Evolutionary conservation across 2,888 invertebrate species (phyloP), one percentile per base, ranked within the genome.

Genomic region (Lapara coniferarum): DNA sequence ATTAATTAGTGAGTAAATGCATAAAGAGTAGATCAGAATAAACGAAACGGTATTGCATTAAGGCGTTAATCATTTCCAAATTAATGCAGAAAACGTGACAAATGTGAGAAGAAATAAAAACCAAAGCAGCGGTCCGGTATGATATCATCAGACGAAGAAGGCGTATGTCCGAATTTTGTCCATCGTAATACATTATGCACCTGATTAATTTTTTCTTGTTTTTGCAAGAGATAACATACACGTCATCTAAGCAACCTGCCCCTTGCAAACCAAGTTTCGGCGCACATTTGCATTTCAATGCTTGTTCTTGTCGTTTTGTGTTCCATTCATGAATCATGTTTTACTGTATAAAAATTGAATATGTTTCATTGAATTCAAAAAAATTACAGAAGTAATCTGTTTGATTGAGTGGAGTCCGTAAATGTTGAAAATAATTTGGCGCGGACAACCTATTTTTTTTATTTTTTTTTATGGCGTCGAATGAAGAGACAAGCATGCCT

Each of bases 101-200:
- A 46, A 14, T 53, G 53, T 46, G 53, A 59, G 46, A 63, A 69
- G 63, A 69, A 63, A 63, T 69, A 69, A 63, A 52, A 52, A 12
- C 16, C 10, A 19, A 59, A 59, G 59, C 16, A 14, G 44, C 59
- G 8, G 44, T 37, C 59, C 63, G 52, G 63, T 37, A 69, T 63
- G 63, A 69, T 69, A 19, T 63, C 68, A 63, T 63, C 44, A 52
- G 53, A 63, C 52, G 44, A 19, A 59, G 59, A 44, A 52, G 52
- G 52, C 52, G 58, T 37, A 68, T 59, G 44, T 59, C 51, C 10
- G 52, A 68, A 59, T 59, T 53, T 19, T 63, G 51, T 44, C 52
- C 53, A 59, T 44, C 16, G 44, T 13, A 37, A 37, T 37, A 37
- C 37, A 37, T 37, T 51, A 30, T 53, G 37, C 53, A 63, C 52